Evolutionary conservation across 2,113 vertebrate genomes (phyloP).

Genomic region (Tauraco erythrolophus): DNA sequence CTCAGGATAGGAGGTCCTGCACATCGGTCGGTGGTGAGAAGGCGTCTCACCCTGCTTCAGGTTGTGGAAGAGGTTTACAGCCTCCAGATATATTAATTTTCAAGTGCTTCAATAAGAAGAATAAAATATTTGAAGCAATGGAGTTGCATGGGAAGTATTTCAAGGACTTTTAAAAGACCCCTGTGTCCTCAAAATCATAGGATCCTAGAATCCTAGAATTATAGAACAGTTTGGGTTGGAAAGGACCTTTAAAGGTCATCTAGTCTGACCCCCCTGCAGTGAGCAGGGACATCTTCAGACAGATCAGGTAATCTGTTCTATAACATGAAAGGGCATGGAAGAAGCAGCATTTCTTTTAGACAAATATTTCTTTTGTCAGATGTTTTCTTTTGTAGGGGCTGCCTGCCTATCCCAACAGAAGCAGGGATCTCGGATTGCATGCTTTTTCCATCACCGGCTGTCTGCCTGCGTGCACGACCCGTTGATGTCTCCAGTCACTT

Average conservation of each 20-base stretch:
- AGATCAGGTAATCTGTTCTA: background rate
- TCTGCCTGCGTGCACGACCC: background rate
- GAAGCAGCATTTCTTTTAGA: background rate
- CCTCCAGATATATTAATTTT: background rate
- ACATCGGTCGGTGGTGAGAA: fast-evolving
- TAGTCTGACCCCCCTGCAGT: no score
- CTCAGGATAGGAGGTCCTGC: background rate
- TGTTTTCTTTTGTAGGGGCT: background rate
- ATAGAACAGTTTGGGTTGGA: no score
- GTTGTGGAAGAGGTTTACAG: background rate
- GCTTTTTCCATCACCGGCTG: background rate
- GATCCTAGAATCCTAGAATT: no score
- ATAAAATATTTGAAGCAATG: background rate
- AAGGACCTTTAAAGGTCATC: no score
- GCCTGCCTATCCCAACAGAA: background rate
- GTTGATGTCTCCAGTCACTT: background rate
- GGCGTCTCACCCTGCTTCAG: background rate
- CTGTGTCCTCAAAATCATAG: background rate
- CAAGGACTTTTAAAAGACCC: background rate
- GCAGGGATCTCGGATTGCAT: background rate
- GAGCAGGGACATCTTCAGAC: no score
- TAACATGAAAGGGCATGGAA: background rate
- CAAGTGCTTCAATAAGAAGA: background rate
- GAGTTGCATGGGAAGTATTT: background rate
- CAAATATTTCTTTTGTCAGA: background rate